Percentiles rank a stretch among this genome's conserved stretches.
These are phyloP conservation scores for Syngnathus scovelli DNA, from an alignment of 2,113 vertebrate species.

Conservation along the genomic window DNA sequence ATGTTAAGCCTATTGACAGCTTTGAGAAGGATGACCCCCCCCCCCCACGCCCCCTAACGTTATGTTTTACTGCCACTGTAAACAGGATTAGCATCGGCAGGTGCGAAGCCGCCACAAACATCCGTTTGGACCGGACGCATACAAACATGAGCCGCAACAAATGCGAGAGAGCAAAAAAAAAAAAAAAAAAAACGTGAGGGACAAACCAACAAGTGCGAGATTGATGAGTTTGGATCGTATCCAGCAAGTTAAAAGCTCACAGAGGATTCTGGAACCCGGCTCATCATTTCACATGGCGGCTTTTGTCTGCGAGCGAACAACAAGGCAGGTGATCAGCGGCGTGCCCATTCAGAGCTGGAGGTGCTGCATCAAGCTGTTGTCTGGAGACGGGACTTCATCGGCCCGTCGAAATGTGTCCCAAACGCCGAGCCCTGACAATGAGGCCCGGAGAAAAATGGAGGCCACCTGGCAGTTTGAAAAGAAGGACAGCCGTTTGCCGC, in stretches of 20 bases:
- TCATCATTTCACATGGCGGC: slow-evolving; percentile 18
- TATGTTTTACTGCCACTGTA: slow-evolving; percentile 60
- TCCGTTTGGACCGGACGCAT: slow-evolving; percentile 39
- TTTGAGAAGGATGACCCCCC: slow-evolving; percentile 55
- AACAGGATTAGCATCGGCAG: slow-evolving; percentile 71
- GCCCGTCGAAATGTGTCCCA: slow-evolving; percentile 56
- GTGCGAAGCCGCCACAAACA: slow-evolving; percentile 45
- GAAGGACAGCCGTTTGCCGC: slow-evolving; percentile 62
- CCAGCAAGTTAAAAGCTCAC: slow-evolving; percentile 45
- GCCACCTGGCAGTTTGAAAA: slow-evolving; percentile 63
- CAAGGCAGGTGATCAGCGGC: slow-evolving; percentile 31
- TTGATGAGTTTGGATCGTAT: slow-evolving; percentile 58
- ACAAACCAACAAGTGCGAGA: slow-evolving; percentile 28
- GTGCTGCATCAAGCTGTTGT: slow-evolving; percentile 62
- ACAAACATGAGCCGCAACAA: slow-evolving; percentile 50
- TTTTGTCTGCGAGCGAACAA: slow-evolving; percentile 48
- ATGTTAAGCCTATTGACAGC: slow-evolving; percentile 59
- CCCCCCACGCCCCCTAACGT: slow-evolving; percentile 30
- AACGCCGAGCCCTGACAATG: slow-evolving; percentile 53
- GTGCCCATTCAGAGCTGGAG: slow-evolving; percentile 45
- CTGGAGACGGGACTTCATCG: slow-evolving; percentile 61
- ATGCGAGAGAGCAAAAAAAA: slow-evolving; percentile 21
- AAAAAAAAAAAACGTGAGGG: slow-evolving; percentile 24
- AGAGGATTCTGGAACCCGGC: slow-evolving; percentile 28
- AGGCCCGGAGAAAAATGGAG: slow-evolving; percentile 61